Conservation (phyloP, 64 coral and sea anemone genomes). For the Montipora foliosa region DNA sequence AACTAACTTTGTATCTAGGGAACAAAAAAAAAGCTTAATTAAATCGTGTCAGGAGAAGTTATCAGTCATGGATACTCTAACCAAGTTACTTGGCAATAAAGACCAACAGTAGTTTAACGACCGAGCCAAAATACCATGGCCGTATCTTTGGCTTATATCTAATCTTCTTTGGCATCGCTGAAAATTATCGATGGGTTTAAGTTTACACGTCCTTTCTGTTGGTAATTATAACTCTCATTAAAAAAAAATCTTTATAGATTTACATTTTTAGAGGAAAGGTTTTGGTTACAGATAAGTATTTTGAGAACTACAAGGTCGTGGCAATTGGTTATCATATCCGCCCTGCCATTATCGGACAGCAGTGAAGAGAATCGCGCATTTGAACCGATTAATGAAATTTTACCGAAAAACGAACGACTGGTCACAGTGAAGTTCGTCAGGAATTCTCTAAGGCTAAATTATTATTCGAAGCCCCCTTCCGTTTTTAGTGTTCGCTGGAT, state of each 20-base stretch:
- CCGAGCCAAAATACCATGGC: neutral
- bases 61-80: neutral
- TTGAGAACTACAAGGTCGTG: conserved; percentile 1
- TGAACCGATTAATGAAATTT: neutral
- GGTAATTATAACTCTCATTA: neutral
- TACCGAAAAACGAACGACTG: no score
- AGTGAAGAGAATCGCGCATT: neutral
- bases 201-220: neutral
- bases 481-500: no score
- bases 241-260: conserved; percentile 13
- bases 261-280: conserved; percentile 30
- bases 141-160: neutral
- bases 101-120: neutral
- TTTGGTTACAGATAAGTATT: neutral
- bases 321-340: neutral
- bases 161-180: conserved; percentile 19
- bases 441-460: neutral
- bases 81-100: neutral
- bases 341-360: neutral
- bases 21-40: no score
- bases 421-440: neutral
- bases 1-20: no score
- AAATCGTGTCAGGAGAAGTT: neutral
- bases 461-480: neutral
- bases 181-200: neutral